Evolutionary conservation across 2,888 invertebrate species (phyloP), one percentile per base, ranked within the genome.

Genomic region (Doris montereyensis): DNA sequence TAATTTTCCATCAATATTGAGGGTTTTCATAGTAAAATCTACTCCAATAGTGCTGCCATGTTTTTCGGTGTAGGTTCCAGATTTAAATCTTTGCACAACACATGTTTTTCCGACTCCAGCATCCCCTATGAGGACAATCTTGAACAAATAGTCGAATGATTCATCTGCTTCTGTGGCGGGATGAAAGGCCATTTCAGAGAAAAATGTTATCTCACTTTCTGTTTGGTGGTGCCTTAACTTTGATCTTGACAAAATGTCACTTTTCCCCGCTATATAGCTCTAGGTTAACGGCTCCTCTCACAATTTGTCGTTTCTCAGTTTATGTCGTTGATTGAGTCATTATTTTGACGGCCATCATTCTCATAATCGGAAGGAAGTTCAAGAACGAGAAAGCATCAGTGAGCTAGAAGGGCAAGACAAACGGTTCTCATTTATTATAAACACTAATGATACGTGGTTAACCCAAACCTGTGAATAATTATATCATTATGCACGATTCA

Each of bases 1-100:
- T 93, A 95, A 95, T 92, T 98, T 98, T 76, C 96, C 96, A 91
- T 98, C 97, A 71, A 98, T 95, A 85, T 95, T 94, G 60, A 98
- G 94, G 76, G 97, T 98, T 94, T 98, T 98, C 97, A 98, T 98
- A 82, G 97, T 97, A 93, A 98, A 98, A 92, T 98, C 98, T 78
- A 98, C 98, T 83, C 98, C 98, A 90, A 98, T 98, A 71, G 98
- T 98, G 91, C 96, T 97, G 80, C 97, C 97, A 92, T 98, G 97
- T 83, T 89, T 88, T 83, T 98, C 98, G 84, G 97, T 95, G 90
- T 97, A 98, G 87, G 96, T 97, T 81, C 98, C 98, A 82, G 97
- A 97, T 92, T 97, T 97, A 92, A 98, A 96, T 86, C 98, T 94
- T 92, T 98, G 97, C 81, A 98, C 97, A 85, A 98, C 96, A 89